A percentile compares a stretch with the other conserved stretches of the same genome.
Evolutionary conservation across 2,797 vertebrate species (phyloP).

Genomic region (Poecilia velifera): DNA sequence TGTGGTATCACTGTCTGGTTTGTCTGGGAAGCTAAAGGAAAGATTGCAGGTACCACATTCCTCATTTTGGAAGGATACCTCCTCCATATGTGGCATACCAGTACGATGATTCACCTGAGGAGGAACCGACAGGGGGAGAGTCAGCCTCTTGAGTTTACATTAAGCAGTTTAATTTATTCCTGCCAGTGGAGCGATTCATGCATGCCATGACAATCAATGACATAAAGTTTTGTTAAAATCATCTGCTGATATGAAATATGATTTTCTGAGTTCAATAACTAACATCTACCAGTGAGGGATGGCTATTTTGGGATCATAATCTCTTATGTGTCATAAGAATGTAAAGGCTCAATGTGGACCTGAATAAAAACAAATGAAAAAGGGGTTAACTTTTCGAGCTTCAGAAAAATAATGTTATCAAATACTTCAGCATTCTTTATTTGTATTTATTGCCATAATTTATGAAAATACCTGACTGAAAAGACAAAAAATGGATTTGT

Average conservation of each 20-base stretch:
- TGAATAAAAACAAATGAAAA: not conserved
- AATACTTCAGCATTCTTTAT: not conserved
- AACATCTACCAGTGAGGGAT: not conserved
- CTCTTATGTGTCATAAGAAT: not conserved
- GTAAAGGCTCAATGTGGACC: not conserved
- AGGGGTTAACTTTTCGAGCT: not conserved
- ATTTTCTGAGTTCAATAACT: not conserved
- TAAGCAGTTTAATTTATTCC: not conserved
- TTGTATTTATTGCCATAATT: not conserved
- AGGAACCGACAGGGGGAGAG: slow-evolving; percentile 20
- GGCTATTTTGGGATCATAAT: not conserved
- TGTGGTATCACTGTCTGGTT: slow-evolving; percentile 44
- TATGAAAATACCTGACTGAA: not conserved
- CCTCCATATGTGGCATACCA: slow-evolving; percentile 61
- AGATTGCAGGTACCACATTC: slow-evolving; percentile 72
- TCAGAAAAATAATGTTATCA: not conserved
- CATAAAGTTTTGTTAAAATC: not conserved
- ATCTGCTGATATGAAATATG: not conserved
- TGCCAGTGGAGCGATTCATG: not conserved
- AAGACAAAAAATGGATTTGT: not conserved
- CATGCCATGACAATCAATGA: not conserved
- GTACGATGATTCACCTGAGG: slow-evolving; percentile 71
- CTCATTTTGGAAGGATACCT: slow-evolving; percentile 65
- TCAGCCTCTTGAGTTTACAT: not conserved
- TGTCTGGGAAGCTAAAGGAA: slow-evolving; percentile 67